Evolutionary conservation across 2,113 vertebrate genomes (phyloP), one percentile per base, ranked within the genome.

Genomic region (Melanerpes formicivorus): DNA sequence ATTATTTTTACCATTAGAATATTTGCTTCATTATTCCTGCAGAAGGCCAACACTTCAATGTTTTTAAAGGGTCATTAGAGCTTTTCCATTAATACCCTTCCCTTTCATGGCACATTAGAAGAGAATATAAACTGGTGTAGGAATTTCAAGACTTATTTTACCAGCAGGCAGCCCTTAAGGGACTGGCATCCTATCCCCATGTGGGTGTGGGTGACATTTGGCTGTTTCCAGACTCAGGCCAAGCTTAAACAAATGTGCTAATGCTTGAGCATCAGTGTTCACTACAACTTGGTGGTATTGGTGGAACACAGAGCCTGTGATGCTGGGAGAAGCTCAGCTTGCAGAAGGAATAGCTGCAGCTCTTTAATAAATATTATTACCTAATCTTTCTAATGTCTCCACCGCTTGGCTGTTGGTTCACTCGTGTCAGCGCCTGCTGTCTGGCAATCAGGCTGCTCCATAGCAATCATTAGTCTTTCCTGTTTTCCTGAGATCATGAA

Each of bases 401-500:
- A 64, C 83, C 5, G 5, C 77, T 65, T 84, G 82, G 75, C 84
- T 92, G 67, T 18, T 16, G 84, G 92, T 87, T 92, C 85, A 66
- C 89, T 59, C 4, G 0, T 80, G 89, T 95, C 95, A 94, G 65
- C 0, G 6, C 87, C 82, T 17, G 29, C 84, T 89, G 72, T 87
- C 89, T 90, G 89, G 95, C 94, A 90, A 40, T 87, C 91, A 80
- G 73, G 62, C 91, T 80, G 65, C 87, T 96, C 54, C 75, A 25
- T 17, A 65, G 87, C 79, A 83, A 89, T 95, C 79, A 34, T 89
- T 64, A 89, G 65, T 72, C 79, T 80, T 96, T 93, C 94, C 93
- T 95, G 84, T 93, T 93, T 95, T 91, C 76, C 73, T 92, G 94
- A 95, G 79, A 71, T 95, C 95, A 94, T 90, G 37, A 95, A 77